Percentiles rank a stretch among this genome's conserved stretches.
These are phyloP conservation scores for Danio rerio DNA, from an alignment of 2,113 vertebrate species.

Conservation along the genomic window GRCz12tu NC_133190.1:34590501-34591000, in stretches of 20 bases:
- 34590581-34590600: background rate
- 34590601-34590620: background rate
- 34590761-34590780: constrained; percentile 38
- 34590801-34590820: background rate
- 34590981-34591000: too few species aligned
- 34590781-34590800: constrained; percentile 13
- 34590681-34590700: constrained; percentile 19
- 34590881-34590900: constrained; percentile 8
- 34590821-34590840: background rate
- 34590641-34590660: constrained; percentile 24
- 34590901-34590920: background rate
- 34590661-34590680: constrained; percentile 19
- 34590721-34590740: background rate
- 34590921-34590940: constrained; percentile 7
- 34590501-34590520: background rate
- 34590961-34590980: too few species aligned
- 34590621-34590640: constrained; percentile 24
- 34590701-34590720: constrained; percentile 31
- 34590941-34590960: too few species aligned
- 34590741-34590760: constrained; percentile 26
- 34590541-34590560: background rate
- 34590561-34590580: background rate
- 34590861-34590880: background rate
- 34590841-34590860: constrained; percentile 14
- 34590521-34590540: background rate